Base-by-base conservation (phyloP, 2,113 vertebrate genomes). In the Xiphias gladius region DNA sequence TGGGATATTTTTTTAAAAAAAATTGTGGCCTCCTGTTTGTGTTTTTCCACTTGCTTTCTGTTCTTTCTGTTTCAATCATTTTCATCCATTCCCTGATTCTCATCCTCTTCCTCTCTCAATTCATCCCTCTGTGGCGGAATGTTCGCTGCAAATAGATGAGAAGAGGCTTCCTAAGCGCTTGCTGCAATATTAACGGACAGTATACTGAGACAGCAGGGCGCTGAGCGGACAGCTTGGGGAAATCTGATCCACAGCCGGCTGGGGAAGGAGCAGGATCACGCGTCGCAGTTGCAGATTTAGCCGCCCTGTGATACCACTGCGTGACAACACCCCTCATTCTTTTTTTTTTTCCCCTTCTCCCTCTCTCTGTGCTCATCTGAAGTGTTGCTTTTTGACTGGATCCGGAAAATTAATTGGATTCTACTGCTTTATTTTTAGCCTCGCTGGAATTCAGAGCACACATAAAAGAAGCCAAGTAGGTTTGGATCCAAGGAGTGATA, bases 101-200 rank as follows among this genome's bases (percentile, higher is more conserved):
- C 85, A 57, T 81, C 46, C 28, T 35, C 37, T 48, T 71, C 62
- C 59, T 43, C 43, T 66, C 73, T 69, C 50, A 22, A 71, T 81
- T 50, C 8, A 76, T 84, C 59, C 73, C 66, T 88, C 82, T 96
- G 74, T 95, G 95, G 68, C n/a, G 86, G 90, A 89, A 93, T 92
- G 92, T 82, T 76, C 22, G 48, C 77, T 30, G 63, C 52, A 65
- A 92, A 95, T 80, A 91, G 92, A 92, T 89, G 94, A 93, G 93
- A 54, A 73, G 72, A 88, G 92, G 89, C 94, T 89, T 69, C 72
- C 17, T 37, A 62, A 83, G 82, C 50, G 55, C 79, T 89, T 87
- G 95, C 94, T 89, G 95, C 95, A 84, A 88, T 83, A 70, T 88
- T 83, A 86, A 69, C 76, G 63, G 88, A 86, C 82, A 50, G 73